Evolutionary conservation across 2,113 vertebrate species (phyloP).

Genomic region (Bubo scandiacus): DNA sequence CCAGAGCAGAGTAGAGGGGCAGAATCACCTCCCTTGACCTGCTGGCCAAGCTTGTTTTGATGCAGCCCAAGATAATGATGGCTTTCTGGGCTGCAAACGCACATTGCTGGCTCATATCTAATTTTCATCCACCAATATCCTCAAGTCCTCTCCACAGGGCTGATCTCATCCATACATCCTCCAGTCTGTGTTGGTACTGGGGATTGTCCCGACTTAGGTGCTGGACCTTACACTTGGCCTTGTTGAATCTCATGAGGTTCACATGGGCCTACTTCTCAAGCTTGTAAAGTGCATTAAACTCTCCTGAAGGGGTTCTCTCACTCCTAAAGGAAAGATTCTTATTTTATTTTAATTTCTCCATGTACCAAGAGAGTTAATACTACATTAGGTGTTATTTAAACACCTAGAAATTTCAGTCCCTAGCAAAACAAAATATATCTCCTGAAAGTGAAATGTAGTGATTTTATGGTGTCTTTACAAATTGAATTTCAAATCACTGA

Average conservation of each 20-base stretch:
- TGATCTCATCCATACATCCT: too few species aligned
- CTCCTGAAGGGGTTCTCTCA: background rate
- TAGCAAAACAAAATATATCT: background rate
- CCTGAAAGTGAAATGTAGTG: background rate
- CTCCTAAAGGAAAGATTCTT: background rate
- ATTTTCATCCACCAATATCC: too few species aligned
- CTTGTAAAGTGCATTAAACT: background rate
- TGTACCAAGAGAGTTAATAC: background rate
- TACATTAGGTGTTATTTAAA: background rate
- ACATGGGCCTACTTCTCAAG: accelerated
- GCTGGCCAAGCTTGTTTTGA: too few species aligned
- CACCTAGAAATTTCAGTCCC: background rate
- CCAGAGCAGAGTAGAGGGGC: too few species aligned
- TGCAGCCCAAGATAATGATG: too few species aligned
- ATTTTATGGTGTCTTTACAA: background rate
- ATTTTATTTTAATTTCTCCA: background rate
- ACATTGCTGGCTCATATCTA: too few species aligned
- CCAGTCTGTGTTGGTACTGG: too few species aligned
- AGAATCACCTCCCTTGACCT: too few species aligned
- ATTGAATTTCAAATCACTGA: background rate
- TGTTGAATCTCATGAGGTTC: background rate
- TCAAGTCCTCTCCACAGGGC: too few species aligned
- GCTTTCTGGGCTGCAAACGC: too few species aligned
- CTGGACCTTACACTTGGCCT: background rate
- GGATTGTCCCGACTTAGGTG: background rate